These are phyloP conservation scores for Aphelinus atriplicis DNA, from an alignment of 1,140 invertebrate genomes.

Conservation along the genomic window DNA sequence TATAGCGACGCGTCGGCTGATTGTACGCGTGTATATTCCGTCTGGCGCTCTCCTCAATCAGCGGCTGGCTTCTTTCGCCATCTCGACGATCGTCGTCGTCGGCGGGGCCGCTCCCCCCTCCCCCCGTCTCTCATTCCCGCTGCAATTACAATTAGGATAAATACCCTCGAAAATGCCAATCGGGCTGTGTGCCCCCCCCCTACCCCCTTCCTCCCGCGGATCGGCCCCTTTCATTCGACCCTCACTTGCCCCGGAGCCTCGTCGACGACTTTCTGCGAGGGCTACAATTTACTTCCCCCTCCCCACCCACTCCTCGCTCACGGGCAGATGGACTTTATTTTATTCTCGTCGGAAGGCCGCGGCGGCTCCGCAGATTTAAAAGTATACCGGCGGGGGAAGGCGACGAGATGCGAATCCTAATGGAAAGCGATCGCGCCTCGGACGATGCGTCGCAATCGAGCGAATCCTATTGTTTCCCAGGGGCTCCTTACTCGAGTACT, in stretches of 20 bases:
- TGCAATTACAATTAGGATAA: constrained; percentile 48
- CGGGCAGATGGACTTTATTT: not conserved
- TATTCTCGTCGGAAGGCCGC: constrained; percentile 1
- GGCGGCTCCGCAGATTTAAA: constrained; percentile 5
- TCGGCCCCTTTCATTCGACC: too few relatives aligned
- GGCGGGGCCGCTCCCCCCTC: not conserved
- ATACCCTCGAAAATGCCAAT: constrained; percentile 43
- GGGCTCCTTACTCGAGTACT: too few relatives aligned
- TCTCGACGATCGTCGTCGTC: too few relatives aligned
- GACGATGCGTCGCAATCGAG: too few relatives aligned
- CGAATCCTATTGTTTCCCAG: too few relatives aligned
- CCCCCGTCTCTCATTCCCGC: constrained; percentile 9
- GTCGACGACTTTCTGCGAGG: constrained; percentile 15
- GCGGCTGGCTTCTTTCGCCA: too few relatives aligned
- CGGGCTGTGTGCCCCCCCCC: constrained; percentile 4
- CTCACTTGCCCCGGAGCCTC: not conserved
- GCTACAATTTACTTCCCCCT: constrained; percentile 21
- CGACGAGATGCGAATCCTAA: not conserved
- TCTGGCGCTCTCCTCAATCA: too few relatives aligned
- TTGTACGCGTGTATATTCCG: too few relatives aligned
- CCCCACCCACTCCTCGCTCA: not conserved
- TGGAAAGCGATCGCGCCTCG: not conserved
- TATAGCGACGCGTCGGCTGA: too few relatives aligned
- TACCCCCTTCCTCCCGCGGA: too few relatives aligned
- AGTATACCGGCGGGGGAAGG: not conserved